phyloP scores from a whole-genome alignment of 2,113 vertebrate species.

The Podocnemis expansa region DNA sequence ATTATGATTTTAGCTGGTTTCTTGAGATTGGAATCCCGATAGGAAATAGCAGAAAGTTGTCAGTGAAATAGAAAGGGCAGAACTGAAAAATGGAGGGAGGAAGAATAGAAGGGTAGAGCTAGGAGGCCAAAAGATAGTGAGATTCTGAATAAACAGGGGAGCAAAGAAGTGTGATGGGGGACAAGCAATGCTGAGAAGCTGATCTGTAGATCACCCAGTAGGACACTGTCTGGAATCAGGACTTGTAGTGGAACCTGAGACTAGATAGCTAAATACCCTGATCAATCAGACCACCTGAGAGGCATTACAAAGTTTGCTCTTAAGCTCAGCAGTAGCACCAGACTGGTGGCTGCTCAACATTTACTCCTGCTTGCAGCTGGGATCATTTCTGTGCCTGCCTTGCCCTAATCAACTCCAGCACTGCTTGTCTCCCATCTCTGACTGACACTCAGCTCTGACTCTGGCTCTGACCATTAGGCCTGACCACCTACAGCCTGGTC shows the following conservation, averaged over 20 bases:
- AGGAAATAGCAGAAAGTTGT: not conserved
- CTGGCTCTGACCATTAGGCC: not conserved
- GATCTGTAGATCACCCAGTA: not conserved
- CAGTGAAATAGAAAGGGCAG: not conserved
- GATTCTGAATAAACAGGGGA: not conserved
- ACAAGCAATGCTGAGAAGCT: not conserved
- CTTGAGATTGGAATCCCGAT: not conserved
- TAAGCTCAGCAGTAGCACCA: not conserved
- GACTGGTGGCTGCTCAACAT: not conserved
- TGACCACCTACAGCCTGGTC: not conserved
- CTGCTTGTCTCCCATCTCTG: not conserved
- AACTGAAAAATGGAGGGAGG: not conserved
- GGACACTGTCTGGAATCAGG: not conserved
- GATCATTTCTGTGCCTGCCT: not conserved
- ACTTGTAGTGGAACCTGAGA: not conserved
- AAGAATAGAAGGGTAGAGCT: not conserved
- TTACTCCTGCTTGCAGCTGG: not conserved
- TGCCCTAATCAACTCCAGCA: not conserved
- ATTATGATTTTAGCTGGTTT: not conserved
- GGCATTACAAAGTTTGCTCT: not conserved
- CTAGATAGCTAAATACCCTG: not conserved
- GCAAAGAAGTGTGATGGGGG: not conserved
- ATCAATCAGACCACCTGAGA: not conserved
- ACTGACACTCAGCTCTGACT: not conserved
- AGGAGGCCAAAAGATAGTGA: not conserved